phyloP scores from a whole-genome alignment of 2,888 invertebrate species.

The Psococerastis gibbosa region DNA sequence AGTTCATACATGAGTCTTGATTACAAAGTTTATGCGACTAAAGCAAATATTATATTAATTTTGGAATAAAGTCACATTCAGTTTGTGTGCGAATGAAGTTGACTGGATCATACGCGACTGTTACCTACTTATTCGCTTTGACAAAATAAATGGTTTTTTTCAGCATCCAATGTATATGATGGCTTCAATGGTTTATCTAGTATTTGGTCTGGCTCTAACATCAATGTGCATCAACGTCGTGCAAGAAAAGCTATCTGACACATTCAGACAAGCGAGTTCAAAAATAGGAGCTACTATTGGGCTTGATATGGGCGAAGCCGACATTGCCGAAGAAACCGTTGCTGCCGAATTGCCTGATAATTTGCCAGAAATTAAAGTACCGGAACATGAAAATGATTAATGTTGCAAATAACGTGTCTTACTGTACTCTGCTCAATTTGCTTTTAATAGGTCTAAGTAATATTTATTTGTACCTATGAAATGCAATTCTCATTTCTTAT shows the following conservation, averaged over 20 bases:
- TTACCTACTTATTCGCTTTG: too few relatives aligned
- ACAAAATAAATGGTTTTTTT: constrained; percentile 22
- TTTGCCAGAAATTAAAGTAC: neutral
- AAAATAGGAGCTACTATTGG: constrained; percentile 75
- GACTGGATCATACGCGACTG: too few relatives aligned
- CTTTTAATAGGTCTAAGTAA: too few relatives aligned
- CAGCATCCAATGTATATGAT: constrained; percentile 73
- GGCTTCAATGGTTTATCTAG: constrained; percentile 76
- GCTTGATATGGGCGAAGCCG: constrained; percentile 49
- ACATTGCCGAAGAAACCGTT: constrained; percentile 23
- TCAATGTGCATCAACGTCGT: constrained; percentile 97
- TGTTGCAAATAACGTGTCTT: too few relatives aligned
- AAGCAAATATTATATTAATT: too few relatives aligned
- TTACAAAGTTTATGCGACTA: too few relatives aligned
- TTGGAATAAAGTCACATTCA: too few relatives aligned
- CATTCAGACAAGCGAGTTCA: constrained; percentile 65
- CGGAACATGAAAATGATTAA: neutral
- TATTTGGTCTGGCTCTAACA: constrained; percentile 85
- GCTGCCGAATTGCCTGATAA: constrained; percentile 1
- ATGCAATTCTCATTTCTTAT: too few relatives aligned
- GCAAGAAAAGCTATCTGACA: constrained; percentile 48
- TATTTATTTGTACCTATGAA: too few relatives aligned
- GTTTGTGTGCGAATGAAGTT: too few relatives aligned
- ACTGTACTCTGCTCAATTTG: too few relatives aligned
- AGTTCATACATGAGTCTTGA: too few relatives aligned